Conservation (phyloP, 2,797 vertebrate genomes). For the Micropoecilia bifurca region DNA sequence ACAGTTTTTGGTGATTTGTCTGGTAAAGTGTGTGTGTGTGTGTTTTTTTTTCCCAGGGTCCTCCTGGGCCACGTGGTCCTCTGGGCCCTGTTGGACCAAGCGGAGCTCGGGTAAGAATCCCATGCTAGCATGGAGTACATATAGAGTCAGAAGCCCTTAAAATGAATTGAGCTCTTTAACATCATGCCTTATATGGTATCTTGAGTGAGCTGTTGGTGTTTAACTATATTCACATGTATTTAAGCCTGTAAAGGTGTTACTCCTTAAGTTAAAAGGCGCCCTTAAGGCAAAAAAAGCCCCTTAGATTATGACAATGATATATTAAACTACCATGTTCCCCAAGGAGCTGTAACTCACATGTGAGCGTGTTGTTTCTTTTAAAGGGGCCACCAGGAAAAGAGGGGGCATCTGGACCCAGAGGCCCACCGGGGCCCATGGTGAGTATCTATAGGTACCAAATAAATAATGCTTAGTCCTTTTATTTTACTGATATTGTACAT, state of each 20-base stretch:
- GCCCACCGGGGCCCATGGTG: conserved; percentile 93
- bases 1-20: conserved; percentile 59
- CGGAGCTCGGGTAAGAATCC: conserved; percentile 89
- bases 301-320: conserved; percentile 60
- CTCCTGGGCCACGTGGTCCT: conserved; percentile 88
- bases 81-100: conserved; percentile 89
- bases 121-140: conserved; percentile 23
- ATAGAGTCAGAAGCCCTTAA: conserved; percentile 36
- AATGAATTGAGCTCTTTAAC: conserved; percentile 36
- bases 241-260: conserved; percentile 18
- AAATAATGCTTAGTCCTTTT: conserved; percentile 45
- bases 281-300: conserved; percentile 25
- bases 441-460: conserved; percentile 57
- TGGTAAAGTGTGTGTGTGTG: conserved; percentile 67
- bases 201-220: conserved; percentile 6
- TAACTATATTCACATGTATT: conserved; percentile 22
- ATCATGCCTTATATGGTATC: conserved; percentile 31
- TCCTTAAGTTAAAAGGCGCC: conserved; percentile 34
- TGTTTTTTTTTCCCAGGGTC: conserved; percentile 84
- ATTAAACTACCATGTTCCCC: conserved; percentile 51
- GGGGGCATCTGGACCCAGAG: conserved; percentile 94
- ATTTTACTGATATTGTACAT: conserved; percentile 54
- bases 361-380: conserved; percentile 70
- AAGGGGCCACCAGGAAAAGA: conserved; percentile 98
- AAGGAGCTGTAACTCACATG: conserved; percentile 57